phyloP scores from a whole-genome alignment of 2,797 vertebrate genomes.

The Eulemur coronatus region DNA sequence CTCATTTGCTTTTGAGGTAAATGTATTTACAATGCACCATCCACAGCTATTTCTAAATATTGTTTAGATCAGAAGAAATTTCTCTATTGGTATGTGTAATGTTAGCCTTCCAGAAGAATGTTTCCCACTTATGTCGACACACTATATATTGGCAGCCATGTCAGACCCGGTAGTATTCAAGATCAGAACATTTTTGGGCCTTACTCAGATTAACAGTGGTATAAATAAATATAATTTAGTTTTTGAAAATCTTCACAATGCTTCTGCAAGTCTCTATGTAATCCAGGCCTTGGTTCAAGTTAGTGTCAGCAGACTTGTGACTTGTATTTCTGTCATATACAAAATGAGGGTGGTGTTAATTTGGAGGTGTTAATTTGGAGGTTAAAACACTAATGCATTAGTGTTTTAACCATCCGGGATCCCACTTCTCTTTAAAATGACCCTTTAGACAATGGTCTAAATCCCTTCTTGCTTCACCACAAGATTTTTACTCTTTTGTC shows the following conservation, averaged over 20 bases:
- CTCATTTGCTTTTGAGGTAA: background rate
- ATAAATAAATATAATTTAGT: background rate
- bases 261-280: background rate
- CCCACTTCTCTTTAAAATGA: background rate
- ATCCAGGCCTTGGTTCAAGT: background rate
- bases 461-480: background rate
- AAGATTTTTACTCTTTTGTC: background rate
- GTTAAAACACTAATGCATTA: no score
- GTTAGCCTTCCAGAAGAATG: background rate
- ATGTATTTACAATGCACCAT: background rate
- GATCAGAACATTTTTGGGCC: background rate
- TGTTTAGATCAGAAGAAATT: background rate
- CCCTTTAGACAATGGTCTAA: background rate
- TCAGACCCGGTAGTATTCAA: background rate
- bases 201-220: background rate
- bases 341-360: background rate
- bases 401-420: background rate
- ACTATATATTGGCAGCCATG: background rate
- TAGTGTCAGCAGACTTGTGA: fast-evolving
- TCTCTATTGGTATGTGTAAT: background rate
- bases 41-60: background rate
- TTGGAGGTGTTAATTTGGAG: background rate
- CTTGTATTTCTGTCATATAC: background rate
- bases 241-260: background rate
- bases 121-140: background rate